Evolutionary conservation across 2,888 invertebrate species (phyloP).

Genomic region (Herminia tarsipennalis): DNA sequence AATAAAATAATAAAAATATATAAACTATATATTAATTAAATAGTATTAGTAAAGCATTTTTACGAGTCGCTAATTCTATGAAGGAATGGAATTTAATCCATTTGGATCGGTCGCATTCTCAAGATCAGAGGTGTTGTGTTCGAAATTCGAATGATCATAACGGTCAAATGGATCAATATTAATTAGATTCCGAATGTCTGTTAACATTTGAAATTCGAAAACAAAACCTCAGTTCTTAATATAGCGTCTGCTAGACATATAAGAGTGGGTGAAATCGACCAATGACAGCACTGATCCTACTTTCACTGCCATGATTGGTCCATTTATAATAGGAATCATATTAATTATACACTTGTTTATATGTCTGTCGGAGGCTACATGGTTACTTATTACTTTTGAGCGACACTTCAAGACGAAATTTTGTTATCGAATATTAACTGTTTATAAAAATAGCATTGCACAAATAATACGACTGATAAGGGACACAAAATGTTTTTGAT

Average conservation of each 20-base stretch:
- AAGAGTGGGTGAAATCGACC: conserved; percentile 79
- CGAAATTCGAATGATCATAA: conserved; percentile 53
- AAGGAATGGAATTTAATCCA: conserved; percentile 71
- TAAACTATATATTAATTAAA: conserved; percentile 69
- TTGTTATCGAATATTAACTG: conserved; percentile 68
- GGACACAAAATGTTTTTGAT: conserved; percentile 85
- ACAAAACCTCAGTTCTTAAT: conserved; percentile 75
- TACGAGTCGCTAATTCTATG: conserved; percentile 83
- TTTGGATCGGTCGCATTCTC: conserved; percentile 81
- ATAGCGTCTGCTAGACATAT: conserved; percentile 83
- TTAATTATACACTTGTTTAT: conserved; percentile 80
- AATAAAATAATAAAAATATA: conserved; percentile 68
- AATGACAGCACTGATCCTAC: conserved; percentile 80
- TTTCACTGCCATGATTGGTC: conserved; percentile 85
- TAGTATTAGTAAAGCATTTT: conserved; percentile 75
- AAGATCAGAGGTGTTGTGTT: conserved; percentile 76
- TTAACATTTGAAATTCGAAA: conserved; percentile 61
- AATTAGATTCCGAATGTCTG: conserved; percentile 17
- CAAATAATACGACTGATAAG: conserved; percentile 83
- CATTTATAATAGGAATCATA: conserved; percentile 77
- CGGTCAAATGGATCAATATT: conserved; percentile 20
- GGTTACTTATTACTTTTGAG: conserved; percentile 80
- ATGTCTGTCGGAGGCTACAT: conserved; percentile 83
- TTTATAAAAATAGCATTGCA: conserved; percentile 80
- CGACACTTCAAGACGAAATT: conserved; percentile 83